Conservation (phyloP, 2,113 vertebrate genomes). For the Ondatra zibethicus region DNA sequence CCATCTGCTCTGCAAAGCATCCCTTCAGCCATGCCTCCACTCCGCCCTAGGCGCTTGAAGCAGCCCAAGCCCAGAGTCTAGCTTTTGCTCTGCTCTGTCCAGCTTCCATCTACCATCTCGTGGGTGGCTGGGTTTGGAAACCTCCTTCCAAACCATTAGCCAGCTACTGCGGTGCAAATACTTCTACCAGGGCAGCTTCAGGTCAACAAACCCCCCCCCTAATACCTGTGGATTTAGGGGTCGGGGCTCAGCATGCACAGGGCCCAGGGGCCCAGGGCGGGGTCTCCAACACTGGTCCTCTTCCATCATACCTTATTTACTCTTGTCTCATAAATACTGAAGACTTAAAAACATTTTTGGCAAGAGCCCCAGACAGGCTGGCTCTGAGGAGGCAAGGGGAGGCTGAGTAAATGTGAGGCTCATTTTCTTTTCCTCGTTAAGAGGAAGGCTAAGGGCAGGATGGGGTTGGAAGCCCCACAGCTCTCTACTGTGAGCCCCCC, state of each 20-base stretch:
- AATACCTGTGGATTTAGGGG: rapidly evolving
- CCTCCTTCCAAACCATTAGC: neutral
- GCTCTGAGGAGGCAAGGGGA: slow-evolving; percentile 46
- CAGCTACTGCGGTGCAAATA: neutral
- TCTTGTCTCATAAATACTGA: slow-evolving; percentile 29
- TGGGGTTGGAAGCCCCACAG: rapidly evolving
- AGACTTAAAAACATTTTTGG: slow-evolving; percentile 60
- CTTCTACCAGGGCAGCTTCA: rapidly evolving
- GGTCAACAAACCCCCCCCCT: neutral
- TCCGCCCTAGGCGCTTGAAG: neutral
- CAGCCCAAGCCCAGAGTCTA: no score
- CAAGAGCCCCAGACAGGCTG: slow-evolving; percentile 64
- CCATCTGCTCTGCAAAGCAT: neutral
- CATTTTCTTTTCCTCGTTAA: neutral
- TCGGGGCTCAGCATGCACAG: rapidly evolving
- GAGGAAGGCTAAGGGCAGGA: neutral
- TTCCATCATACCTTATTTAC: neutral
- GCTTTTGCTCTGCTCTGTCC: neutral
- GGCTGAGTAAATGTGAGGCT: neutral
- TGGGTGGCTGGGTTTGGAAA: rapidly evolving
- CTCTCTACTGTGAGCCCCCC: neutral
- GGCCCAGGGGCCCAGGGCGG: rapidly evolving
- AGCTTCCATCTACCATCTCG: rapidly evolving
- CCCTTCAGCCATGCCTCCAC: neutral
- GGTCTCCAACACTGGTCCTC: rapidly evolving